Percentiles rank a stretch among this genome's conserved stretches.
phyloP scores from a whole-genome alignment of 2,797 vertebrate genomes.

The Macrochelys suwanniensis region DNA sequence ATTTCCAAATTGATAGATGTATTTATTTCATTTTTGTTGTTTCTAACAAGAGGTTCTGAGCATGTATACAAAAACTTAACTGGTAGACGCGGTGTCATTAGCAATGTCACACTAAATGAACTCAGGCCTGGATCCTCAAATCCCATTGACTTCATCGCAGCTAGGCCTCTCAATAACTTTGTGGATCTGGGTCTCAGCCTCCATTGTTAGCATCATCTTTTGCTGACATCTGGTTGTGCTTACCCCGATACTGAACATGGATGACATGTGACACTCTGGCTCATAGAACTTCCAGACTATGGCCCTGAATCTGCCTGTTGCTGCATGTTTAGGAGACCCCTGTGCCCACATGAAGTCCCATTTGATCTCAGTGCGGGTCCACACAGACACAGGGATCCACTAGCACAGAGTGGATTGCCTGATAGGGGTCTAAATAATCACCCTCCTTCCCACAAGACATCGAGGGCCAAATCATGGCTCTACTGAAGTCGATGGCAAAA shows the following conservation, averaged over 20 bases:
- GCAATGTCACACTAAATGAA: background rate
- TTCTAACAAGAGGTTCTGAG: background rate
- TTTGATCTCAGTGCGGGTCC: background rate
- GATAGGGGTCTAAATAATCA: background rate
- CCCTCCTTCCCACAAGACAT: background rate
- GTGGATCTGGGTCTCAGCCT: background rate
- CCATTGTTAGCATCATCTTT: background rate
- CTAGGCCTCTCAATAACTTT: background rate
- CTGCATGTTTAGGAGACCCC: background rate
- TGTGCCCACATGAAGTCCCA: background rate
- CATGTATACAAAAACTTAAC: background rate
- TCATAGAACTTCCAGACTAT: background rate
- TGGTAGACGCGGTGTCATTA: background rate
- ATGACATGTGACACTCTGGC: background rate
- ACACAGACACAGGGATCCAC: background rate
- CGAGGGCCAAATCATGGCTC: background rate
- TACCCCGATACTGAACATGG: rapidly evolving
- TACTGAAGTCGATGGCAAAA: background rate
- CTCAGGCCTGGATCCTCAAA: background rate
- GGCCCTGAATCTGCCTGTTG: background rate
- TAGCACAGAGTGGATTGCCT: background rate
- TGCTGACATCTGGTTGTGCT: background rate
- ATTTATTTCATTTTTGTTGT: background rate
- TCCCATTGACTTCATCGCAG: background rate
- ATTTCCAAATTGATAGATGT: background rate